A percentile compares a stretch with the other conserved stretches of the same genome.
Evolutionary conservation across 2,113 vertebrate species (phyloP).

Genomic region (Campylorhamphus procurvoides): DNA sequence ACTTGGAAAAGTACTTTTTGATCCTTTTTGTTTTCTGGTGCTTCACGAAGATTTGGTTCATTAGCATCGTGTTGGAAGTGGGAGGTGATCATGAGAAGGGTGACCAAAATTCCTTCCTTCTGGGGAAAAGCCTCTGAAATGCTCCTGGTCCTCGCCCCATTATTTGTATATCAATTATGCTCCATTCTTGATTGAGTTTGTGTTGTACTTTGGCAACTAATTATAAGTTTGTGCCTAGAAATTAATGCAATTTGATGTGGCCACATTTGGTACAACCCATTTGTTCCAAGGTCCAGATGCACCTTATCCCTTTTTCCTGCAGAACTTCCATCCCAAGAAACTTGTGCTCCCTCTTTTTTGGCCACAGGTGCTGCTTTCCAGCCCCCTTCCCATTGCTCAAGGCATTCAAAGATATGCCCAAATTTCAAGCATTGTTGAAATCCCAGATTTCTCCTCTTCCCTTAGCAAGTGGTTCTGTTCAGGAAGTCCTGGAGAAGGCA

Average conservation of each 20-base stretch:
- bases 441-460: background rate
- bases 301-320: background rate
- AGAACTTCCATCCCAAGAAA: background rate
- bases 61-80: accelerated
- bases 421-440: background rate
- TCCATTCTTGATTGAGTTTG: background rate
- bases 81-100: accelerated
- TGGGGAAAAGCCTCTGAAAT: background rate
- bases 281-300: background rate
- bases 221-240: background rate
- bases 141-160: background rate
- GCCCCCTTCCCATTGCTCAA: background rate
- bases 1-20: accelerated
- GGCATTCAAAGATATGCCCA: background rate
- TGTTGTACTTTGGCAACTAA: background rate
- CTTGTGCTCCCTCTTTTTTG: background rate
- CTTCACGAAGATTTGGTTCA: background rate
- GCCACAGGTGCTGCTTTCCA: background rate
- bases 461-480: background rate
- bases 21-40: background rate
- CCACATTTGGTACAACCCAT: background rate
- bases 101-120: background rate
- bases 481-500: background rate
- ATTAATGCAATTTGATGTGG: background rate
- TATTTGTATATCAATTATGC: background rate